Conservation (phyloP, 2,113 vertebrate genomes). For the Heteronetta atricapilla region DNA sequence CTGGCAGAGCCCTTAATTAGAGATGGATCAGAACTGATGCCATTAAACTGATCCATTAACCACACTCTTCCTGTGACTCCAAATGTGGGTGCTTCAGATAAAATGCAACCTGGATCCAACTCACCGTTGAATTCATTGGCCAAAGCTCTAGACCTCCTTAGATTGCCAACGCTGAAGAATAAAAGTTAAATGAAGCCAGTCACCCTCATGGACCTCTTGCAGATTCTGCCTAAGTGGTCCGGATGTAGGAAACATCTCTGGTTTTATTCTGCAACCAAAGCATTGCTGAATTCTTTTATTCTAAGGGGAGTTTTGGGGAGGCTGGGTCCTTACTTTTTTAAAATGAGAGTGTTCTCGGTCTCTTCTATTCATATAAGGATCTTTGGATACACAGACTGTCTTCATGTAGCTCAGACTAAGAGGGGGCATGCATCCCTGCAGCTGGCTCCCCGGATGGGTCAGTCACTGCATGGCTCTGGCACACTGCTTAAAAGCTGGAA, state of each 20-base stretch:
- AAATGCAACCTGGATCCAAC: constrained; percentile 42
- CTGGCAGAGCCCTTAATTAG: constrained; percentile 70
- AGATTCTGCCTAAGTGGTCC: neutral
- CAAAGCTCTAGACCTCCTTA: neutral
- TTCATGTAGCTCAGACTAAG: neutral
- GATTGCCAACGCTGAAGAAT: neutral
- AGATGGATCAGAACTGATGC: constrained; percentile 69
- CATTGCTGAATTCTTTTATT: neutral
- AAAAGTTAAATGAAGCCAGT: neutral
- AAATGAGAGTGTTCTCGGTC: neutral
- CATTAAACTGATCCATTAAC: constrained; percentile 65
- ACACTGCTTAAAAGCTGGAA: neutral
- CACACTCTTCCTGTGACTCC: constrained; percentile 48
- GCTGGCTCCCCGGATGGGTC: neutral
- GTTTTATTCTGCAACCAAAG: neutral
- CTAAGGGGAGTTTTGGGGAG: neutral
- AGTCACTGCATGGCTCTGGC: neutral
- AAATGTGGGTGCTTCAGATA: neutral
- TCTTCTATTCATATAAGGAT: neutral
- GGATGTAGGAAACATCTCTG: neutral
- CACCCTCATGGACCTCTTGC: neutral
- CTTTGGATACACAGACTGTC: neutral
- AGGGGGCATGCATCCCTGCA: neutral
- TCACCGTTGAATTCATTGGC: neutral
- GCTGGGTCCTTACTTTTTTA: neutral